Evolutionary conservation across 2,888 invertebrate genomes (phyloP), one percentile per base, ranked within the genome.

Genomic region (Chymomyza amoena): DNA sequence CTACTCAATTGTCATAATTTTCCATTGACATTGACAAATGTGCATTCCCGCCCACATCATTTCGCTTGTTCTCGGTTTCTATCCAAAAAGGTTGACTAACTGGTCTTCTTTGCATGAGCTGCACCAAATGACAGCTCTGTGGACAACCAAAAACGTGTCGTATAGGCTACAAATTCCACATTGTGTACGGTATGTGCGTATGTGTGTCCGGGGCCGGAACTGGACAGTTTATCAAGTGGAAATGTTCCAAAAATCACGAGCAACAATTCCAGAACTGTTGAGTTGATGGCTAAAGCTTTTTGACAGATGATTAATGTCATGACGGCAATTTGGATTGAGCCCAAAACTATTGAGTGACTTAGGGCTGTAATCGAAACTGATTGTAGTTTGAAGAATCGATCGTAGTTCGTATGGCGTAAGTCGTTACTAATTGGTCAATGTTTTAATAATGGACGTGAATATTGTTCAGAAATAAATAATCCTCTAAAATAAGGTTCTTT

Each of bases 131-230:
- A 87, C 88, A 83, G 84, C 15, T 69, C 72, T 83, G 86, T 86
- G 84, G 87, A 84, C 87, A 84, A 75, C 75, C 78, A 80, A 88
- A 84, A 88, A 78, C 70, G 71, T 80, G 80, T 80, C 77, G 67
- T 25, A 72, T 67, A 54, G 2, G 15, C 15, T 68, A 70, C 79
- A 76, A 76, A 78, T 73, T 64, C 70, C 61, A 59, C 54, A 73
- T 28, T 59, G 66, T 75, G 54, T 50, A 66, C 66, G 32, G 32
- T 5, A 9, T 32, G 32, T 63, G 72, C 51, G 52, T 51, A 16
- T 52, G 59, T 51, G 64, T 64, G 69, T 59, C 45, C 57, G 45
- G 45, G 15, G 52, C 6, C 7, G 4, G 45, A 45, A 39, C 25
- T 60, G 66, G 67, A 18, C 78, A 85, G 73, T 80, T 78, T 69